Conservation (phyloP, 2,888 invertebrate species). For the Trissonchulus sp. region DNA sequence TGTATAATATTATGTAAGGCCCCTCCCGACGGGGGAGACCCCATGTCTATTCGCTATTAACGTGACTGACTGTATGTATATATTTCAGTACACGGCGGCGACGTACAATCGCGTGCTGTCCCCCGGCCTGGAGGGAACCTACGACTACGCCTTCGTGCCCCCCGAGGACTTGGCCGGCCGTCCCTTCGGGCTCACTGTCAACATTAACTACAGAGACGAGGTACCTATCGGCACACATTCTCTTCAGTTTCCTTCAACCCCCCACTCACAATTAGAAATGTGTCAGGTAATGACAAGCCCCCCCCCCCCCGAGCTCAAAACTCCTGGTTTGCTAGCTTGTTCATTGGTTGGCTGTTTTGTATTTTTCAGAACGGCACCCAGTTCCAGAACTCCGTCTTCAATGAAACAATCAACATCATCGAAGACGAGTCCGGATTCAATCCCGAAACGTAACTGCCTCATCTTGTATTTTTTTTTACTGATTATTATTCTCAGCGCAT, state of each 20-base stretch:
- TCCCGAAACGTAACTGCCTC: constrained; percentile 87
- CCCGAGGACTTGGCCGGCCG: constrained; percentile 93
- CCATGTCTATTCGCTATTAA: too few relatives aligned
- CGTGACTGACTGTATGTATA: neutral
- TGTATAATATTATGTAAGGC: too few relatives aligned
- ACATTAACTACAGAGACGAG: constrained; percentile 47
- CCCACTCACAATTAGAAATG: too few relatives aligned
- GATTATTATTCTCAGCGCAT: too few relatives aligned
- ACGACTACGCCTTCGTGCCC: constrained; percentile 87
- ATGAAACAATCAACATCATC: constrained; percentile 89
- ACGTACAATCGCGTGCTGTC: constrained; percentile 79
- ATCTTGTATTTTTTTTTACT: too few relatives aligned
- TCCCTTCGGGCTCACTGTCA: constrained; percentile 86
- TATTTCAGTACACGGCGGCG: constrained; percentile 71
- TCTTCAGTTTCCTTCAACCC: too few relatives aligned
- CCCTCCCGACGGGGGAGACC: too few relatives aligned
- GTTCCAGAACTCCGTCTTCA: constrained; percentile 85
- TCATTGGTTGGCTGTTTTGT: too few relatives aligned
- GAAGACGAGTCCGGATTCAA: constrained; percentile 95
- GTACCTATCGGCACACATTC: constrained; percentile 31
- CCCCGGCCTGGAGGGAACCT: constrained; percentile 83
- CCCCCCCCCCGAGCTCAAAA: too few relatives aligned
- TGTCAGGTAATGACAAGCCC: too few relatives aligned
- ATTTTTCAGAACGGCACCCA: constrained; percentile 61
- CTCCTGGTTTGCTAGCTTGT: too few relatives aligned